phyloP scores from a whole-genome alignment of 2,888 invertebrate genomes.

The Hybos culiciformis region DNA sequence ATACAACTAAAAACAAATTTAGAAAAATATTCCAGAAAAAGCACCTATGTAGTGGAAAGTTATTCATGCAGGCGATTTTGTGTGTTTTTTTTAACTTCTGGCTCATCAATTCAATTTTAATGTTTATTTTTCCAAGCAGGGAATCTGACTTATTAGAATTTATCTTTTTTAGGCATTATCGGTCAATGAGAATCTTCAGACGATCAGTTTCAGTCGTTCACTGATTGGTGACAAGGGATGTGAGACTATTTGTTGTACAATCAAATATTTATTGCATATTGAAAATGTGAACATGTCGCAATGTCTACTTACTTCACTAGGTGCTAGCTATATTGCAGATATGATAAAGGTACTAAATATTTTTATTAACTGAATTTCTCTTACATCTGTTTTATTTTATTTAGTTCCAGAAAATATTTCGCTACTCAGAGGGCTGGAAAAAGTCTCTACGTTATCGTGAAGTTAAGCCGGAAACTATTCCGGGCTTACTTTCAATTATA shows the following conservation, averaged over 20 bases:
- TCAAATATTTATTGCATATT: constrained; percentile 52
- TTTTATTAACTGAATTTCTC: background rate
- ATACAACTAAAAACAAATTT: no score
- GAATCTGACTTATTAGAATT: no score
- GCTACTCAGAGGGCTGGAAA: constrained; percentile 71
- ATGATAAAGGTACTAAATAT: constrained; percentile 43
- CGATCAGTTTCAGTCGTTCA: constrained; percentile 53
- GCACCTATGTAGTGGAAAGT: no score
- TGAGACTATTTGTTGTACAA: constrained; percentile 50
- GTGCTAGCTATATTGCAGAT: constrained; percentile 51
- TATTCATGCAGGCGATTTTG: no score
- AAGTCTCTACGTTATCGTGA: constrained; percentile 63
- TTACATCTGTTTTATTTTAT: constrained; percentile 11
- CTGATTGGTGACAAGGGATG: constrained; percentile 60
- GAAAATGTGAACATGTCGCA: constrained; percentile 53
- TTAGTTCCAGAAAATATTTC: constrained; percentile 51
- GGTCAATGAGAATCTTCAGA: constrained; percentile 48
- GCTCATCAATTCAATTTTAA: no score
- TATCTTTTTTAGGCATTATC: constrained; percentile 42
- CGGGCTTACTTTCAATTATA: constrained; percentile 54
- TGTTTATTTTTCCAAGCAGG: no score
- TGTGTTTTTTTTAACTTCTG: no score
- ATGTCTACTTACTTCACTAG: constrained; percentile 49
- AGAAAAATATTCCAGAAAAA: no score
- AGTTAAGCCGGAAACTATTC: constrained; percentile 57